Conservation (phyloP, 2,113 vertebrate species). For the Sphaerodactylus townsendi region DNA sequence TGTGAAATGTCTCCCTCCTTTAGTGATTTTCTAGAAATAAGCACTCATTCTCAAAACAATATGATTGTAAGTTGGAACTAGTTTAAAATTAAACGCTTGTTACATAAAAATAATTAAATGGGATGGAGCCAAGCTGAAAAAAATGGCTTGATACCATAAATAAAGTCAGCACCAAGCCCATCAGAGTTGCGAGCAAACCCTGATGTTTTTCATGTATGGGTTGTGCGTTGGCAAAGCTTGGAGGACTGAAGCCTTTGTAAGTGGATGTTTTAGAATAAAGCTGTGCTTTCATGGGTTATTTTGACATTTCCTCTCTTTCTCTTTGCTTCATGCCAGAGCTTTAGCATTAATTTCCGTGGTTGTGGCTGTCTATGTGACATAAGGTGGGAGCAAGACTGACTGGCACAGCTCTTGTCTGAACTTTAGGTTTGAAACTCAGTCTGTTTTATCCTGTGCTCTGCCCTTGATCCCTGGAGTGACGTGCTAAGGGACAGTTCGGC, state of each 20-base stretch:
- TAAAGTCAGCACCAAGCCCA: conserved; percentile 14
- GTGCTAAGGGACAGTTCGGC: rapidly evolving
- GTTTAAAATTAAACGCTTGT: background rate
- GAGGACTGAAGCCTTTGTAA: conserved; percentile 1
- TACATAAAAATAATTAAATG: conserved; percentile 14
- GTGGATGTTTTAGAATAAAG: conserved; percentile 2
- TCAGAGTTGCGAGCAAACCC: conserved; percentile 16
- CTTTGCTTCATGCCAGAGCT: background rate
- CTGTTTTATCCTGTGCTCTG: rapidly evolving
- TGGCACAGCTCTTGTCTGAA: conserved; percentile 38
- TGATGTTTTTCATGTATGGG: background rate
- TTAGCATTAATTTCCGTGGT: background rate
- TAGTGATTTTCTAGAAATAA: background rate
- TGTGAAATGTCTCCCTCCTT: background rate
- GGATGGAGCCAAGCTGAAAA: background rate
- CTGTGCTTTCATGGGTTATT: background rate
- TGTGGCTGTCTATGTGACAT: background rate
- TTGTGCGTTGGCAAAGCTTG: background rate
- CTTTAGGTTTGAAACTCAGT: background rate
- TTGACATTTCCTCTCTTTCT: background rate
- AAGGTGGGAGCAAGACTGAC: background rate
- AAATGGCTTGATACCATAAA: conserved; percentile 16
- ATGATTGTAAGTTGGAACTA: background rate
- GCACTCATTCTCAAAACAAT: background rate
- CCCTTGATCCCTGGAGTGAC: conserved; percentile 1